Conservation (phyloP, 23 tunicate species). For the Trididemnum miniatum region DNA sequence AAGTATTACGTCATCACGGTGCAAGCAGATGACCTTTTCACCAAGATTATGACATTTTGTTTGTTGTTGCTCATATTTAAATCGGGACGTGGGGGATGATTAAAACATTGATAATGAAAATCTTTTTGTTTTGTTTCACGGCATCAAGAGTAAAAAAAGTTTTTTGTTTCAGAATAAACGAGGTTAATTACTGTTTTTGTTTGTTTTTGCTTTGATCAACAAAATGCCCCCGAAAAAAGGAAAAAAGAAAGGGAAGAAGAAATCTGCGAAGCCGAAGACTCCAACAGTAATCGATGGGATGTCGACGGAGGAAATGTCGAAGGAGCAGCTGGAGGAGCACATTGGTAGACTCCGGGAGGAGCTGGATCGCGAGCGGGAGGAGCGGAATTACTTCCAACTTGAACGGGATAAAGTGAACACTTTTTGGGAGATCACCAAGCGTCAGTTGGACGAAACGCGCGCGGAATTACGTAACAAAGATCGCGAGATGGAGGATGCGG, state of each 20-base stretch:
- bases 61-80: no score
- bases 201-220: background rate
- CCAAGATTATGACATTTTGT: no score
- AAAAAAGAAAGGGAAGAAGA: slow-evolving; percentile 84
- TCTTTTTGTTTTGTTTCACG: no score
- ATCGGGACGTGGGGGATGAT: no score
- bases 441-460: slow-evolving; percentile 93
- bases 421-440: slow-evolving; percentile 98
- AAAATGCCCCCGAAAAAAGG: slow-evolving; percentile 76
- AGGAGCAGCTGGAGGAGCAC: slow-evolving; percentile 94
- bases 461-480: slow-evolving; percentile 97
- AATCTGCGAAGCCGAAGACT: slow-evolving; percentile 76
- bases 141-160: no score
- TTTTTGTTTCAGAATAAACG: no score
- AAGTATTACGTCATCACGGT: no score
- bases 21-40: no score
- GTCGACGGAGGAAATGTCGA: slow-evolving; percentile 96
- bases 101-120: no score
- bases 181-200: background rate
- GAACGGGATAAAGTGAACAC: slow-evolving; percentile 98
- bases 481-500: slow-evolving; percentile 99
- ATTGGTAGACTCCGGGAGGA: slow-evolving; percentile 88
- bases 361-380: slow-evolving; percentile 94
- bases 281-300: slow-evolving; percentile 97
- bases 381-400: slow-evolving; percentile 94